Evolutionary conservation across 2,797 vertebrate species (phyloP).

Genomic region (Acanthurus leucopareius): DNA sequence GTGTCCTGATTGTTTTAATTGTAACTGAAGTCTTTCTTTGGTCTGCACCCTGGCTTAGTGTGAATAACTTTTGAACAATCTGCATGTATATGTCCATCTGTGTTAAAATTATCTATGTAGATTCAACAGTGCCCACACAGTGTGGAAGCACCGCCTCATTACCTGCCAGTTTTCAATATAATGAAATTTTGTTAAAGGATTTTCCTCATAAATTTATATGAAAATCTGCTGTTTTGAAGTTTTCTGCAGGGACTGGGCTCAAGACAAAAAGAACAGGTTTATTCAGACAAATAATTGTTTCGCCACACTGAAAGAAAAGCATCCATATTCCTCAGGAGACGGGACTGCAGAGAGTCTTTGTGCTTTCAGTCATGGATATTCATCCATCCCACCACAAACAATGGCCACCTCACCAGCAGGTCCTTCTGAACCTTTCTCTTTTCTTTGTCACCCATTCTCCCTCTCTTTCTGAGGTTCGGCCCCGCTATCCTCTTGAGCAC

Average conservation of each 20-base stretch:
- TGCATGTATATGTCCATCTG: conserved; percentile 16
- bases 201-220: conserved; percentile 3
- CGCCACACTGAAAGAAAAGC: conserved; percentile 38
- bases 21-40: conserved; percentile 13
- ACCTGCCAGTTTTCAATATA: neutral
- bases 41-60: conserved; percentile 1
- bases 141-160: neutral
- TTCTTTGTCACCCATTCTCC: conserved; percentile 39
- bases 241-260: conserved; percentile 1
- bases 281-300: conserved; percentile 60
- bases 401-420: conserved; percentile 53
- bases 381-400: conserved; percentile 62
- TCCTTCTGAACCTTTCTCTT: conserved; percentile 46
- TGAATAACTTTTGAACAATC: conserved; percentile 22
- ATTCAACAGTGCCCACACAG: conserved; percentile 2
- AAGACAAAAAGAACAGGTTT: conserved; percentile 42
- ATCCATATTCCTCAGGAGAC: conserved; percentile 32
- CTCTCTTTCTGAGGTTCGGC: conserved; percentile 32
- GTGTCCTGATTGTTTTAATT: conserved; percentile 22
- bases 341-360: conserved; percentile 47
- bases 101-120: neutral
- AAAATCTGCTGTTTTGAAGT: conserved; percentile 18
- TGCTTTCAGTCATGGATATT: conserved; percentile 58
- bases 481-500: conserved; percentile 42
- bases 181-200: neutral